Base-by-base conservation (phyloP, 2,888 invertebrate species). In the Lasioglossum morio region DNA sequence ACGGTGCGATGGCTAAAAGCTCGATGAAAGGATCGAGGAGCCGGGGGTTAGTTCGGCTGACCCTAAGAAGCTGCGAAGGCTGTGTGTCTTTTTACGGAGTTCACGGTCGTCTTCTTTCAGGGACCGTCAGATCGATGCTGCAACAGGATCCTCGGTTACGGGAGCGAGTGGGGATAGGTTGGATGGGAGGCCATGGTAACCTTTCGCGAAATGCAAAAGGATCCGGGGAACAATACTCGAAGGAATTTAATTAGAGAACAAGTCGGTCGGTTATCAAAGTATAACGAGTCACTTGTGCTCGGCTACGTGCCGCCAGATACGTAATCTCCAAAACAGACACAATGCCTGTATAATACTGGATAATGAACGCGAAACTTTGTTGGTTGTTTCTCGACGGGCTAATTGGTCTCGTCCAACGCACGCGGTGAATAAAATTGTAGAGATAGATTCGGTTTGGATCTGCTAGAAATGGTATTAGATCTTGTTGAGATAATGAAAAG, bases 71-170 rank as follows among this genome's bases (percentile, higher is more conserved):
- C 81, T 75, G 74, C 81, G 77, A 27, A 77, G 79, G 57, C 72
- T 82, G 76, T 57, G 43, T 87, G 82, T 82, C 69, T 90, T 83
- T 87, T 79, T 81, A 74, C 73, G 48, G 87, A 86, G 90, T 90
- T 90, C 89, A 90, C 73, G 90, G 90, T 81, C 90, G 86, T 84
- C 84, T 86, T 82, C 86, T 87, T 89, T 85, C 82, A 87, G 86
- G 79, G 82, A 81, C 80, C 84, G 70, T 76, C 77, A 85, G 90
- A 90, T 90, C 90, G 89, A 90, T 90, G 89, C 73, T 88, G 84
- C 89, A 82, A 86, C 87, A 75, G 88, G 87, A 85, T 85, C 77
- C 83, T 48, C 1, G 60, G 43, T 30, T 19, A 23, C 34, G 84
- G 73, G 48, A 46, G 70, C 63, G 14, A 77, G 14, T 74, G 66